Evolutionary conservation across 2,797 vertebrate genomes (phyloP).

Genomic region (Tamandua tetradactyla): DNA sequence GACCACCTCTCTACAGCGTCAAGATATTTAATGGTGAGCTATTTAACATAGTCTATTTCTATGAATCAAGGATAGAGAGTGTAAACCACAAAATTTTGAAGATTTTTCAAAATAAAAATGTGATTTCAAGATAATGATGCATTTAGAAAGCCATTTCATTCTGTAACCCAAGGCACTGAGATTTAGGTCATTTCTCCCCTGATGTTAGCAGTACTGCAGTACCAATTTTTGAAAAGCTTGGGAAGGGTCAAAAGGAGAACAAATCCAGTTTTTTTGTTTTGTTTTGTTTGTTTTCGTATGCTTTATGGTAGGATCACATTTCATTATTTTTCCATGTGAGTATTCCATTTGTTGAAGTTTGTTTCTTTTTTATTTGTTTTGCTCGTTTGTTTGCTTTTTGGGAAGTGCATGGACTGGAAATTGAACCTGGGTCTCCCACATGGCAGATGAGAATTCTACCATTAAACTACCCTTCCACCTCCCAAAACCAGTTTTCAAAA

Average conservation of each 20-base stretch:
- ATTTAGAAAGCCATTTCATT: background rate
- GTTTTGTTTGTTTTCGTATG: too few species aligned
- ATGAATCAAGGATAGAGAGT: background rate
- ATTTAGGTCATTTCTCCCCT: background rate
- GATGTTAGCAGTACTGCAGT: background rate
- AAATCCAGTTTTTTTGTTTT: too few species aligned
- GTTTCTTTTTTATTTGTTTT: too few species aligned
- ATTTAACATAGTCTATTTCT: conserved; percentile 29
- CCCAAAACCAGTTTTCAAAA: background rate
- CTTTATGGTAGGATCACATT: too few species aligned
- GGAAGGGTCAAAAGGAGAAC: background rate
- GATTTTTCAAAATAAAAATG: conserved; percentile 41
- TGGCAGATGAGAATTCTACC: too few species aligned
- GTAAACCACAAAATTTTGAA: background rate
- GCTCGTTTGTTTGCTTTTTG: too few species aligned
- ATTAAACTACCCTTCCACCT: too few species aligned
- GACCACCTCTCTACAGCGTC: background rate
- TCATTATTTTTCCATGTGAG: too few species aligned
- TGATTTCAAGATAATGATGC: background rate
- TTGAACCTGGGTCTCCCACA: too few species aligned
- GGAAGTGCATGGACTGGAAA: too few species aligned
- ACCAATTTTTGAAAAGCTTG: background rate
- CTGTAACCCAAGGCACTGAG: background rate
- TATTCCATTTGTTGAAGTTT: too few species aligned
- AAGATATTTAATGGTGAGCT: conserved; percentile 50